These are phyloP conservation scores for Scophthalmus maximus DNA, from an alignment of 2,113 vertebrate species.

Conservation along the genomic window DNA sequence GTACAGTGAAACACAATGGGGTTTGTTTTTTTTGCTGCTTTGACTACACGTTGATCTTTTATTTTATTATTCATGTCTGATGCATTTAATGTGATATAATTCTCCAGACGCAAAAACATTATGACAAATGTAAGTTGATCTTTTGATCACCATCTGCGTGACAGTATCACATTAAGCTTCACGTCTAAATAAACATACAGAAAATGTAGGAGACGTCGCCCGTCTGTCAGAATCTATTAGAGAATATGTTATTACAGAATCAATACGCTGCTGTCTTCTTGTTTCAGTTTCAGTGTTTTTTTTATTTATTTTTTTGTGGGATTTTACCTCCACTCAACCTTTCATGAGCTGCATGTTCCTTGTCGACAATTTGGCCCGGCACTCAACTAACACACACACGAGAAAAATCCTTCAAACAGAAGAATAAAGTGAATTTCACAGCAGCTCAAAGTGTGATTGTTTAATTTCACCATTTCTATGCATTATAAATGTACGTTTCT, in stretches of 20 bases:
- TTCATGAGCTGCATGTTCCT: conserved; percentile 14
- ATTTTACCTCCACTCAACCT: conserved; percentile 20
- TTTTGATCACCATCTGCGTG: too few species aligned
- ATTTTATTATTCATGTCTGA: background rate
- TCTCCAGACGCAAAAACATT: too few species aligned
- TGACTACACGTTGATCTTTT: background rate
- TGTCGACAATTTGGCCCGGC: conserved; percentile 18
- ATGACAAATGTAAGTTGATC: too few species aligned
- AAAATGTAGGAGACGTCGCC: too few species aligned
- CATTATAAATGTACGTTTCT: conserved; percentile 82
- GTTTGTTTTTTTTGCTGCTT: background rate
- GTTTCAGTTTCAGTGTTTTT: conserved; percentile 17
- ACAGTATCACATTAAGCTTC: too few species aligned
- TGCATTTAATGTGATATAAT: background rate
- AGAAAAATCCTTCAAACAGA: conserved; percentile 16
- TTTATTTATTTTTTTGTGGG: conserved; percentile 1
- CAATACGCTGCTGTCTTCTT: background rate
- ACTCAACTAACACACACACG: background rate
- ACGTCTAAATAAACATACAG: too few species aligned
- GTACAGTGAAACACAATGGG: background rate
- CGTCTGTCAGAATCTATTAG: background rate
- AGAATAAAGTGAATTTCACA: conserved; percentile 67
- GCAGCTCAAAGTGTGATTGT: conserved; percentile 63
- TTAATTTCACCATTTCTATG: conserved; percentile 80
- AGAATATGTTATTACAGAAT: too few species aligned